These are phyloP conservation scores for human DNA, from an alignment of 2,113 vertebrate species.

Conservation along the genomic window GRCh38 chr5:166019001-166019500, in stretches of 20 bases:
- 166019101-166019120: not conserved
- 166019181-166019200: not conserved
- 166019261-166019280: not conserved
- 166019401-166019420: not conserved
- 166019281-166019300: not conserved
- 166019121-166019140: not conserved
- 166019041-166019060: conserved; percentile 44
- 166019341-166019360: not conserved
- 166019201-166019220: not conserved
- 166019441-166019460: not conserved
- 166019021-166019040: conserved; percentile 59
- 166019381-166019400: not conserved
- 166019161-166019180: not conserved
- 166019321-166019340: not conserved
- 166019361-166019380: not conserved
- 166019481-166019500: not conserved
- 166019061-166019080: not conserved
- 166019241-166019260: not conserved
- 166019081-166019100: not conserved
- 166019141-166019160: not conserved
- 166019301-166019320: not conserved
- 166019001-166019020: conserved; percentile 47
- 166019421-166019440: not conserved
- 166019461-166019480: too few relatives aligned
- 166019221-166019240: not conserved